Conservation (phyloP, 2,888 invertebrate species). For the Rotaria sp. region DNA sequence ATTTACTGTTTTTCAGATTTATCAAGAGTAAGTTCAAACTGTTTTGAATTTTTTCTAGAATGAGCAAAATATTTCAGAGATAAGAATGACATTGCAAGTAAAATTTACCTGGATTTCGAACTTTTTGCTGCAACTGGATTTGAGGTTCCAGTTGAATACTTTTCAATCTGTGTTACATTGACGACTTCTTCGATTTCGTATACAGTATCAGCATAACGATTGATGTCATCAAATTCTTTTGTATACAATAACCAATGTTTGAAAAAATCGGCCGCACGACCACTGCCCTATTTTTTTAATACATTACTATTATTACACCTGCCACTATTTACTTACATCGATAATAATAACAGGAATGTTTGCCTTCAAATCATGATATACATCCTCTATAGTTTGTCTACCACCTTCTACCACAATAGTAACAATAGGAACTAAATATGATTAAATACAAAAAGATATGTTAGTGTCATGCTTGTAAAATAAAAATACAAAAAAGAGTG, state of each 20-base stretch:
- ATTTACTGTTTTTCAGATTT: background rate
- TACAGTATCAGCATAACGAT: background rate
- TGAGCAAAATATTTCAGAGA: no score
- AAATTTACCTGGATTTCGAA: background rate
- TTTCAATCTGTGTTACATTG: background rate
- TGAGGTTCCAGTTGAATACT: background rate
- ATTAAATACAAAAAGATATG: no score
- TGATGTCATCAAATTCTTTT: background rate
- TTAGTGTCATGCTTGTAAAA: no score
- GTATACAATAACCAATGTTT: background rate
- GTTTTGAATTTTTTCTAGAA: background rate
- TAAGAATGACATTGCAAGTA: background rate
- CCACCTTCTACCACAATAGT: constrained; percentile 6
- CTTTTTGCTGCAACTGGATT: background rate
- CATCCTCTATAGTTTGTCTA: background rate
- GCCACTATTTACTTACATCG: background rate
- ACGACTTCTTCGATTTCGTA: background rate
- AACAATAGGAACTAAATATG: background rate
- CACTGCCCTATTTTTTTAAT: background rate
- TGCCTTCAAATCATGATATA: background rate
- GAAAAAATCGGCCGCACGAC: background rate
- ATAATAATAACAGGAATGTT: constrained; percentile 13
- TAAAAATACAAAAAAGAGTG: no score
- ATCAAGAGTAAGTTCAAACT: background rate
- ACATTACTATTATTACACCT: background rate